phyloP scores from a whole-genome alignment of 2,888 invertebrate genomes.

The Gastrophysa polygoni region DNA sequence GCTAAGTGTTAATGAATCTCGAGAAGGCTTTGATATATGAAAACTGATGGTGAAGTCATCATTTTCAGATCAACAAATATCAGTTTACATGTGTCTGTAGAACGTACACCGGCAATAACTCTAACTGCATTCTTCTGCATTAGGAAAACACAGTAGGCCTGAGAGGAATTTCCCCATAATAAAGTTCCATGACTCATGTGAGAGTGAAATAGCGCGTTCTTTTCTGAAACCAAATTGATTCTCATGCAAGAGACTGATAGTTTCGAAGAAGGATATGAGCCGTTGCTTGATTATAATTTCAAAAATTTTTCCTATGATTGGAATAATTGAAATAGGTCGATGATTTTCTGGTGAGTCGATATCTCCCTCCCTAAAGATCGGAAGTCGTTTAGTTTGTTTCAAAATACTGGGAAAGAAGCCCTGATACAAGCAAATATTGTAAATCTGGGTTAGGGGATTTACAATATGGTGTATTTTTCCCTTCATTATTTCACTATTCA shows the following conservation, averaged over 20 bases:
- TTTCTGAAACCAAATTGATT: not conserved
- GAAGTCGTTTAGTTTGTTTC: not conserved
- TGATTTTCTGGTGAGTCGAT: not conserved
- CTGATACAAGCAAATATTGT: not conserved
- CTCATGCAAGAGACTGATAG: not conserved
- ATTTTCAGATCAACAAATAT: not conserved
- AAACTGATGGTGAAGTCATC: not conserved
- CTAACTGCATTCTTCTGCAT: not conserved
- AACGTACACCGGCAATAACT: not conserved
- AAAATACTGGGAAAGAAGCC: not conserved
- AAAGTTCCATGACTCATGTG: not conserved
- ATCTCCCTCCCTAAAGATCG: not conserved
- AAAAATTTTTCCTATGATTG: not conserved
- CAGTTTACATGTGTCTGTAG: not conserved
- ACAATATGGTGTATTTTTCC: not conserved
- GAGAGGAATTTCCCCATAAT: not conserved
- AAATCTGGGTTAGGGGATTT: not conserved
- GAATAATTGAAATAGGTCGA: not conserved
- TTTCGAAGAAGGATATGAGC: not conserved
- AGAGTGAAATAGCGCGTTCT: not conserved
- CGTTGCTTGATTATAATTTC: not conserved
- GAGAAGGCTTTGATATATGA: not conserved
- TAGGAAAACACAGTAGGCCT: not conserved
- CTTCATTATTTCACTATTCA: not conserved
- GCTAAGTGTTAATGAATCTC: not conserved